Conservation (phyloP, 2,113 vertebrate genomes). For the Rattus norvegicus region GRCr8 NC_086019.1:46452501-46453000, state of each 20-base stretch:
- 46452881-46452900: conserved; percentile 32
- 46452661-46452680: background rate
- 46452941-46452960: background rate
- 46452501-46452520: conserved; percentile 71
- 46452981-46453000: conserved; percentile 57
- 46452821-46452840: too few species aligned
- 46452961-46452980: conserved; percentile 33
- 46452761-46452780: background rate
- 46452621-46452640: conserved; percentile 85
- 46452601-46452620: conserved; percentile 87
- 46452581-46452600: conserved; percentile 79
- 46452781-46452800: accelerated
- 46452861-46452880: conserved; percentile 22
- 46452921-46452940: background rate
- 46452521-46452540: conserved; percentile 68
- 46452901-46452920: conserved; percentile 40
- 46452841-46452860: background rate
- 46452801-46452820: background rate
- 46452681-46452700: conserved; percentile 79
- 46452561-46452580: conserved; percentile 87
- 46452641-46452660: conserved; percentile 77
- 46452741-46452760: background rate
- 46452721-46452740: conserved; percentile 59
- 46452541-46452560: conserved; percentile 68
- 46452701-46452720: conserved; percentile 84